Percentiles rank a stretch among this genome's conserved stretches.
phyloP scores from a whole-genome alignment of 1,140 invertebrate genomes.

The Hestina assimilis region DNA sequence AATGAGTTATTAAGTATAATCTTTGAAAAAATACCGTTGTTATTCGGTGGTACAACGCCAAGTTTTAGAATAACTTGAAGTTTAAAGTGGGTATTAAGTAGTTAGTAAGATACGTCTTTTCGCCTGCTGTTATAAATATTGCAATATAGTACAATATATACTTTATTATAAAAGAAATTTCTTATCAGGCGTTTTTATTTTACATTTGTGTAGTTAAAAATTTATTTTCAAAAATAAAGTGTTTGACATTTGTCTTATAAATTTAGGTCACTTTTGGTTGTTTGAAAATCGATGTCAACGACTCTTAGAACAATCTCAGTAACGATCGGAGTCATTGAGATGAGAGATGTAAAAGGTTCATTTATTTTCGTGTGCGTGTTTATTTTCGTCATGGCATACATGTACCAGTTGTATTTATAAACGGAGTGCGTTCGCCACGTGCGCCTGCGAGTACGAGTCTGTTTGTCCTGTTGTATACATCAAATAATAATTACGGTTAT shows the following conservation, averaged over 20 bases:
- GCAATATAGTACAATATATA: background rate
- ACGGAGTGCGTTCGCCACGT: slow-evolving; percentile 15
- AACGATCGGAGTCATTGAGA: slow-evolving; percentile 7
- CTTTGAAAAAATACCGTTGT: too few relatives aligned
- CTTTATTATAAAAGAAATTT: background rate
- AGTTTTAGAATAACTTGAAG: too few relatives aligned
- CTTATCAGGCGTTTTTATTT: background rate
- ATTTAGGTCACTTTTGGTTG: background rate
- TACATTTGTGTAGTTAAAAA: too few relatives aligned
- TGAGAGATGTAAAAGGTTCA: slow-evolving; percentile 12
- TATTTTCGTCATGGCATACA: slow-evolving; percentile 30
- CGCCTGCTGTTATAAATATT: background rate
- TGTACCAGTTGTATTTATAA: slow-evolving; percentile 26
- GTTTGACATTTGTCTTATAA: background rate
- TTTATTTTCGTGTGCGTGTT: slow-evolving; percentile 22
- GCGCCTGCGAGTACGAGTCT: background rate
- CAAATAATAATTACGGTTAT: too few relatives aligned
- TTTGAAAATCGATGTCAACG: background rate
- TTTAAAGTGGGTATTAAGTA: too few relatives aligned
- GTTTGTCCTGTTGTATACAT: too few relatives aligned
- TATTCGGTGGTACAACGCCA: too few relatives aligned
- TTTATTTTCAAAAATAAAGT: too few relatives aligned
- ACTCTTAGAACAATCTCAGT: background rate
- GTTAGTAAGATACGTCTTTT: background rate
- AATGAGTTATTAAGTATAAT: too few relatives aligned